Evolutionary conservation across 2,888 invertebrate species (phyloP).

Genomic region (Acanthosepion esculentum): DNA sequence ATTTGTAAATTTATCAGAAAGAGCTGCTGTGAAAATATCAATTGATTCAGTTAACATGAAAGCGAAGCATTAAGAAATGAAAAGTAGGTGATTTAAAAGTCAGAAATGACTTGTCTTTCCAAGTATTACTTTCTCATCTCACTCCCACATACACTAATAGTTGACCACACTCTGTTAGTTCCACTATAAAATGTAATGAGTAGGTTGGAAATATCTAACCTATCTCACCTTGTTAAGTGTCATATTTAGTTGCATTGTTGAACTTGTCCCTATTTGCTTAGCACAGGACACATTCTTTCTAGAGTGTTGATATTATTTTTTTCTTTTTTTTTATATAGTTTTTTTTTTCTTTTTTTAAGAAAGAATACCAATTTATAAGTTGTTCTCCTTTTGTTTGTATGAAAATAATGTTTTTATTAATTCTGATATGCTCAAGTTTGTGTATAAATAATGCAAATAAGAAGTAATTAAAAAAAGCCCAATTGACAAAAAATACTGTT

Average conservation of each 20-base stretch:
- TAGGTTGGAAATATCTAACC: neutral
- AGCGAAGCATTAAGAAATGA: neutral
- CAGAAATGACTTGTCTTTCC: neutral
- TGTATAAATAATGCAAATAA: too few relatives aligned
- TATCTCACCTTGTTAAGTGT: neutral
- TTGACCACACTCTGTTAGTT: slow-evolving; percentile 25
- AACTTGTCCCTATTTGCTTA: neutral
- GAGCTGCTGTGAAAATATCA: too few relatives aligned
- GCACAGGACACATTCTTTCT: slow-evolving; percentile 21
- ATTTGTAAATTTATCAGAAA: too few relatives aligned
- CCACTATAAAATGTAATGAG: neutral
- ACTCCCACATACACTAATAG: neutral
- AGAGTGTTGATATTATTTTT: neutral
- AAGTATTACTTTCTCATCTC: neutral
- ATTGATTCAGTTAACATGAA: neutral
- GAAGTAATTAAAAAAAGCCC: neutral
- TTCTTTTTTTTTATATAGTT: neutral
- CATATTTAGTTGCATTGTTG: slow-evolving; percentile 13
- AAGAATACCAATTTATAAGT: too few relatives aligned
- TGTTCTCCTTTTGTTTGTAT: neutral
- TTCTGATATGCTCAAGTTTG: neutral
- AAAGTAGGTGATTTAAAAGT: neutral
- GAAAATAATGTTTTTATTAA: neutral
- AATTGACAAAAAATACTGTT: neutral
- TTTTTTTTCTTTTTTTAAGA: neutral